Percentiles rank a stretch among this genome's conserved stretches.
These are phyloP conservation scores for Nudaria mundana DNA, from an alignment of 2,888 invertebrate genomes.

Conservation along the genomic window DNA sequence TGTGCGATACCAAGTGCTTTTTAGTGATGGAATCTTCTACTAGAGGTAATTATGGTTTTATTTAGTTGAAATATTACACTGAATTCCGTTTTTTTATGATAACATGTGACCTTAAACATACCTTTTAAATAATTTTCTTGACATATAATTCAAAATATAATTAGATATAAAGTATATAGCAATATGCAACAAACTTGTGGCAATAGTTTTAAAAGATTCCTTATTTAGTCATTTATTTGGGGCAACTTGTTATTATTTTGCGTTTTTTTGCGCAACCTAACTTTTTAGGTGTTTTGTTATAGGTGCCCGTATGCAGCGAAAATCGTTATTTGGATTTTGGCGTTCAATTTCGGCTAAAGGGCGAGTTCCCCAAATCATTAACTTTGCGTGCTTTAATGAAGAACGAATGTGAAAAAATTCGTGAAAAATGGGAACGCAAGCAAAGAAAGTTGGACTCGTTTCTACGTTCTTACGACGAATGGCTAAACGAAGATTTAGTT, in stretches of 20 bases:
- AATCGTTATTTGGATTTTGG: constrained; percentile 10
- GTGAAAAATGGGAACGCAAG: constrained; percentile 7
- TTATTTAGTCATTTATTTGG: constrained; percentile 1
- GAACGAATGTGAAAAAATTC: constrained; percentile 10
- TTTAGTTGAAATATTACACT: not conserved
- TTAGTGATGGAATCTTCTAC: not conserved
- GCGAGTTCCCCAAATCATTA: constrained; percentile 10
- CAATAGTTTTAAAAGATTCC: not conserved
- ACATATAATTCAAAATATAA: not conserved
- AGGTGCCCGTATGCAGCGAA: constrained; percentile 10
- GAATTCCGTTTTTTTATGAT: not conserved
- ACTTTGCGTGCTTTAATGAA: constrained; percentile 5
- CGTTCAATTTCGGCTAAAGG: constrained; percentile 11
- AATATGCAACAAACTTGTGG: not conserved
- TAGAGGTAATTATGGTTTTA: constrained; percentile 2
- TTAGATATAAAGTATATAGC: not conserved
- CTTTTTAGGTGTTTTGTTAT: not conserved
- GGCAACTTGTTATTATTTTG: not conserved
- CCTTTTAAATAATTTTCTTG: not conserved
- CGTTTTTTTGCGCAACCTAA: not conserved
- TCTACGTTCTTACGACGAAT: constrained; percentile 5
- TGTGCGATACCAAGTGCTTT: constrained; percentile 1
- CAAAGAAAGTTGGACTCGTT: constrained; percentile 10
- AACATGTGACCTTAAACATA: not conserved
- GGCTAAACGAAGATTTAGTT: constrained; percentile 6